Evolutionary conservation across 2,888 invertebrate genomes (phyloP).

Genomic region (Ischnura elegans): DNA sequence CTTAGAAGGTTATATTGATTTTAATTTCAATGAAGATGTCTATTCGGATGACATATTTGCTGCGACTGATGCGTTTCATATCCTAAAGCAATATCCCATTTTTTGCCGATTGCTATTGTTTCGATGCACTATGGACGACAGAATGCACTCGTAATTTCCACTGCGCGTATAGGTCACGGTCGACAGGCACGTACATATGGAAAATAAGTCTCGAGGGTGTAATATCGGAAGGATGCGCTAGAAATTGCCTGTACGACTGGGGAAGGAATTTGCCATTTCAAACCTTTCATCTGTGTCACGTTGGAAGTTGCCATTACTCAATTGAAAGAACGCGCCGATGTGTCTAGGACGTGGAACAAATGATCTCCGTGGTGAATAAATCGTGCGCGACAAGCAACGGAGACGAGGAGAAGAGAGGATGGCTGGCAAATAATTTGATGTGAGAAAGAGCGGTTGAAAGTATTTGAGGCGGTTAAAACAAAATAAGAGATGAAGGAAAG

Average conservation of each 20-base stretch:
- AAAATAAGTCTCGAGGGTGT: too few relatives aligned
- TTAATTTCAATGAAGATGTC: too few relatives aligned
- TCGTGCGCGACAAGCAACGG: not conserved
- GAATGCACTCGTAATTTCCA: too few relatives aligned
- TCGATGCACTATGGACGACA: too few relatives aligned
- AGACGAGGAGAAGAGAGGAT: not conserved
- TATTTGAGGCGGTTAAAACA: too few relatives aligned
- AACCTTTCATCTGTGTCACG: not conserved
- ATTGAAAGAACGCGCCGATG: not conserved
- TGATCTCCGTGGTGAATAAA: not conserved
- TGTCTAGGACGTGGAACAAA: not conserved
- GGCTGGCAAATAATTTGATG: not conserved
- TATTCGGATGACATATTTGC: too few relatives aligned
- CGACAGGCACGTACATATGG: too few relatives aligned
- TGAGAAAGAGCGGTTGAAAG: not conserved
- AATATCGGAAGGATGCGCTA: not conserved
- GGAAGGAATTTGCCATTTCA: not conserved
- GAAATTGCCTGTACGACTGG: not conserved
- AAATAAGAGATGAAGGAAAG: not conserved
- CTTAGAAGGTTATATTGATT: too few relatives aligned
- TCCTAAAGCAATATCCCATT: too few relatives aligned
- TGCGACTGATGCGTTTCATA: too few relatives aligned
- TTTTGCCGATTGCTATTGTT: too few relatives aligned
- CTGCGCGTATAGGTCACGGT: too few relatives aligned
- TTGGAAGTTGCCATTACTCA: not conserved